Evolutionary conservation across 2,797 vertebrate species (phyloP).

Genomic region (Pelodytes ibericus): DNA sequence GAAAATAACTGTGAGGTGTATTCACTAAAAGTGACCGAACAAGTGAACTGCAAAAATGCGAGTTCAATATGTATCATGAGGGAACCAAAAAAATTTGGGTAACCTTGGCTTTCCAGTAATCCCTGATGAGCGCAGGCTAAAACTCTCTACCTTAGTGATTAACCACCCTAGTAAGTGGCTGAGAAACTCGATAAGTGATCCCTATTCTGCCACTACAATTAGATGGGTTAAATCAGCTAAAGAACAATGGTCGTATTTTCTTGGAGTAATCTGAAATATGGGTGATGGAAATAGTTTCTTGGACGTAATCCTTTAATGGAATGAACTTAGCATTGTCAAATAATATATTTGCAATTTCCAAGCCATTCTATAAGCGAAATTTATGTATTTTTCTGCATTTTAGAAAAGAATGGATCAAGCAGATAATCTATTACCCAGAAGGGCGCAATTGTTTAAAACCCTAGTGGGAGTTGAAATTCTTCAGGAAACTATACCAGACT

Average conservation of each 20-base stretch:
- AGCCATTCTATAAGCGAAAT: background rate
- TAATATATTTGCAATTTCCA: background rate
- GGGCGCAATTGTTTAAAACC: constrained; percentile 16
- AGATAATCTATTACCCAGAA: constrained; percentile 1
- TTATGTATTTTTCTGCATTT: constrained; percentile 13
- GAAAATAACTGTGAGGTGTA: too few relatives aligned
- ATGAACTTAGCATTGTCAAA: background rate
- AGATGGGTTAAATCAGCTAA: too few relatives aligned
- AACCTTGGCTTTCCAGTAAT: too few relatives aligned
- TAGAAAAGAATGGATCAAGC: background rate
- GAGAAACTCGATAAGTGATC: too few relatives aligned
- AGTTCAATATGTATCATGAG: too few relatives aligned
- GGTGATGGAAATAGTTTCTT: background rate
- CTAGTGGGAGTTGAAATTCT: constrained; percentile 6
- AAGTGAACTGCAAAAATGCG: too few relatives aligned
- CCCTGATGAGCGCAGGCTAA: too few relatives aligned
- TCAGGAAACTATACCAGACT: background rate
- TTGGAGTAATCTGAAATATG: background rate
- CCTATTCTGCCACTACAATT: too few relatives aligned
- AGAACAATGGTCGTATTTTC: background rate
- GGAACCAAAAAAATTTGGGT: too few relatives aligned
- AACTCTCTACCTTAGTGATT: too few relatives aligned
- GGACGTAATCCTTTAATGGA: constrained; percentile 9
- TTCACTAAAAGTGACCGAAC: too few relatives aligned
- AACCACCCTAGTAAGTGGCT: too few relatives aligned